Conservation (phyloP, 2,113 vertebrate species). For the Microtus ochrogaster region DNA sequence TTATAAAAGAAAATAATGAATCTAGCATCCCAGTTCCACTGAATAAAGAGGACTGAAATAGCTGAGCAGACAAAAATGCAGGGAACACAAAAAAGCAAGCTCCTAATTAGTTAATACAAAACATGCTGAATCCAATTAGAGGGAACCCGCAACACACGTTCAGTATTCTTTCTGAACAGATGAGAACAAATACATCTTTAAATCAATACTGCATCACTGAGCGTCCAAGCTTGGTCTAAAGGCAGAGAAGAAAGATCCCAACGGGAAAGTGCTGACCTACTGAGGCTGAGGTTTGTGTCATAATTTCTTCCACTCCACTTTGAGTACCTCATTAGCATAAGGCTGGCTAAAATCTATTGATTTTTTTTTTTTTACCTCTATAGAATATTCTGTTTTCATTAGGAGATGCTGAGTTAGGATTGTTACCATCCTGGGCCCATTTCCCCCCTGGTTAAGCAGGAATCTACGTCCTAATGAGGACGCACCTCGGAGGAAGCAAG, state of each 20-base stretch:
- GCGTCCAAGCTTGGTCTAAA: not conserved
- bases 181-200: conserved; percentile 64
- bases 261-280: conserved; percentile 61
- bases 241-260: not conserved
- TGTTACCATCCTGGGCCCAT: not conserved
- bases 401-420: conserved; percentile 54
- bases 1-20: conserved; percentile 71
- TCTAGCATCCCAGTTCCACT: not conserved
- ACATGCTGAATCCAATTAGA: conserved; percentile 78
- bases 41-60: conserved; percentile 63
- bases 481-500: not conserved
- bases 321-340: conserved; percentile 75
- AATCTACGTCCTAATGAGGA: conserved; percentile 57
- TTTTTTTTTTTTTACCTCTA: conserved; percentile 65
- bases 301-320: conserved; percentile 51
- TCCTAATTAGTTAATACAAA: conserved; percentile 78
- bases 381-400: conserved; percentile 74
- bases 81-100: not conserved
- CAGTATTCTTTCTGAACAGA: conserved; percentile 62
- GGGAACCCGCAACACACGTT: not conserved
- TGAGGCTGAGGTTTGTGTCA: not conserved
- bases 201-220: conserved; percentile 67
- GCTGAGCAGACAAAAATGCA: conserved; percentile 70
- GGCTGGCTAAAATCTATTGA: conserved; percentile 78
- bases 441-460: not conserved